phyloP scores from a whole-genome alignment of 92 coral and sea anemone genomes.

The Epizoanthus ramosus region DNA sequence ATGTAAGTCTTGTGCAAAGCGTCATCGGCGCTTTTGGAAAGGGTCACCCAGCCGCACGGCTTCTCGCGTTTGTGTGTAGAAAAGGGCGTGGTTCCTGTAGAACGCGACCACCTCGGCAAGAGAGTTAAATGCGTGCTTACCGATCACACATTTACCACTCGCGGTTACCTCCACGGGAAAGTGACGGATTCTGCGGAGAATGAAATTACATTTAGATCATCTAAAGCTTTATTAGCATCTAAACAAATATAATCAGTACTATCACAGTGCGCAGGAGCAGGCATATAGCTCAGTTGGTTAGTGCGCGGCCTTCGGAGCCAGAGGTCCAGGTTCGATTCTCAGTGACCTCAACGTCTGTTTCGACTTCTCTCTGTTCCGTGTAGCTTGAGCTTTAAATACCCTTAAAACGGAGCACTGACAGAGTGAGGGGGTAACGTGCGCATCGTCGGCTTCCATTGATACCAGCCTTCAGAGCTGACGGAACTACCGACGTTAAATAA shows the following conservation, averaged over 20 bases:
- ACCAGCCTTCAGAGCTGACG: too few species aligned
- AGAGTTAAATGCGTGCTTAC: slow-evolving; percentile 85
- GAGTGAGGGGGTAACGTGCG: too few species aligned
- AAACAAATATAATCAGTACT: not conserved
- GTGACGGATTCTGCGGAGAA: slow-evolving; percentile 85
- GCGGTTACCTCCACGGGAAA: slow-evolving; percentile 93
- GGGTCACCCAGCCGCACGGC: slow-evolving; percentile 88
- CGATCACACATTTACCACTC: slow-evolving; percentile 86
- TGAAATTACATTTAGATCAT: not conserved
- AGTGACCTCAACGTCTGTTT: too few species aligned
- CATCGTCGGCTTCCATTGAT: too few species aligned
- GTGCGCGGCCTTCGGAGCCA: too few species aligned
- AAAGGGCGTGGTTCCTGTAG: slow-evolving; percentile 79
- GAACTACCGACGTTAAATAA: too few species aligned
- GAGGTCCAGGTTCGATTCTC: too few species aligned
- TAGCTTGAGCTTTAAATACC: too few species aligned
- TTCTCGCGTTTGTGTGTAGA: slow-evolving; percentile 85
- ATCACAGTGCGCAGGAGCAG: too few species aligned
- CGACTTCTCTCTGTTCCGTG: too few species aligned
- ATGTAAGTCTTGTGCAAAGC: not conserved
- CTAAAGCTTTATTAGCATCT: not conserved
- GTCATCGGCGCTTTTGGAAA: slow-evolving; percentile 54
- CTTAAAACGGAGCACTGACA: too few species aligned
- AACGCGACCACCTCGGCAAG: slow-evolving; percentile 80
- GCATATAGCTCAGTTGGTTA: too few species aligned